phyloP scores from a whole-genome alignment of 2,113 vertebrate species.

The Cyprinodon variegatus region DNA sequence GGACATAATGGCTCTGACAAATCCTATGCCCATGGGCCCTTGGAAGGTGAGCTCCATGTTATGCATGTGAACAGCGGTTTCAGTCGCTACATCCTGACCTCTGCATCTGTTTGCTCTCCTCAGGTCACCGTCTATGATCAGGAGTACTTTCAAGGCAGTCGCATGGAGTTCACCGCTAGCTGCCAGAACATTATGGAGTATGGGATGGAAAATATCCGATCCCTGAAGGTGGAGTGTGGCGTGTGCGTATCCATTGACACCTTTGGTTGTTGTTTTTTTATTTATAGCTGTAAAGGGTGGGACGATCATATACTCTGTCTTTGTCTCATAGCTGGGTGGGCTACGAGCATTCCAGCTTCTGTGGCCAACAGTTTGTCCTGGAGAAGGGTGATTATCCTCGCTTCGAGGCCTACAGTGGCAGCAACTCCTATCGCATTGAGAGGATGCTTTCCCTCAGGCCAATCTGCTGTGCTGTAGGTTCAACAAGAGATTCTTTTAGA shows the following conservation, averaged over 20 bases:
- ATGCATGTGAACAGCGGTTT: neutral
- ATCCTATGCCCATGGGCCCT: constrained; percentile 86
- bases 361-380: constrained; percentile 95
- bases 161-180: constrained; percentile 91
- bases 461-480: constrained; percentile 92
- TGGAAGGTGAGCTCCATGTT: constrained; percentile 86
- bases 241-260: constrained; percentile 82
- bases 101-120: constrained; percentile 14
- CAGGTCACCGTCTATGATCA: constrained; percentile 97
- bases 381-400: constrained; percentile 97
- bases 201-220: constrained; percentile 91
- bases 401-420: constrained; percentile 95
- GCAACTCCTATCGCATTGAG: constrained; percentile 94
- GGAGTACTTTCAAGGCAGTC: constrained; percentile 95
- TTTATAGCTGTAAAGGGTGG: neutral
- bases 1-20: constrained; percentile 89
- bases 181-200: constrained; percentile 94
- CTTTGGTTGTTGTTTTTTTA: neutral
- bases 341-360: constrained; percentile 95
- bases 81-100: neutral
- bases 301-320: neutral
- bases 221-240: constrained; percentile 94
- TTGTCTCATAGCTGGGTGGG: constrained; percentile 88
- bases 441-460: constrained; percentile 97
- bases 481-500: neutral